phyloP scores from a whole-genome alignment of 2,113 vertebrate species.

The Alosa alosa region DNA sequence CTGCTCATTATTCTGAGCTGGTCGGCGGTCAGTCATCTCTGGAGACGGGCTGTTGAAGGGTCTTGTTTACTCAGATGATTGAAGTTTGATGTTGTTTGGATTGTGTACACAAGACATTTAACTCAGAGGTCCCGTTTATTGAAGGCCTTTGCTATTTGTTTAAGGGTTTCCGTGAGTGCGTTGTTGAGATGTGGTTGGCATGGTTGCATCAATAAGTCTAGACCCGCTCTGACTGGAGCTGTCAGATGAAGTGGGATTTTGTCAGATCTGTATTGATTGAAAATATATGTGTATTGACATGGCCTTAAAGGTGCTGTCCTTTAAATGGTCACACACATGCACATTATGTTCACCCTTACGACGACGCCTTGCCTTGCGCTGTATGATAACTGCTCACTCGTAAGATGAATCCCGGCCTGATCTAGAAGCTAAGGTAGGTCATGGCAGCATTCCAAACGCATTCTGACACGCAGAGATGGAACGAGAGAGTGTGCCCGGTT shows the following conservation, averaged over 20 bases:
- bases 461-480: not conserved
- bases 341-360: not conserved
- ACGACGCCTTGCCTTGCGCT: no score
- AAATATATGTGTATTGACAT: not conserved
- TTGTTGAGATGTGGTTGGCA: not conserved
- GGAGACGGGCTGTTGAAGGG: not conserved
- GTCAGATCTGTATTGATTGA: not conserved
- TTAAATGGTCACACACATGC: not conserved
- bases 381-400: not conserved
- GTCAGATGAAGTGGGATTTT: not conserved
- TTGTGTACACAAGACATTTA: not conserved
- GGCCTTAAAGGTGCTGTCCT: not conserved
- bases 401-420: not conserved
- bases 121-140: not conserved
- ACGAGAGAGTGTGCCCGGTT: not conserved
- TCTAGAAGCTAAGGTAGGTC: not conserved
- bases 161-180: not conserved
- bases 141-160: slow-evolving; percentile 7
- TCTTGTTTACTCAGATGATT: slow-evolving; percentile 15
- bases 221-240: not conserved
- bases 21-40: not conserved
- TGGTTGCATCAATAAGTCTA: slow-evolving; percentile 16
- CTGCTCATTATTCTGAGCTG: not conserved
- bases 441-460: not conserved
- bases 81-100: slow-evolving; percentile 17